phyloP scores from a whole-genome alignment of 2,113 vertebrate species.

The Tautogolabrus adspersus region DNA sequence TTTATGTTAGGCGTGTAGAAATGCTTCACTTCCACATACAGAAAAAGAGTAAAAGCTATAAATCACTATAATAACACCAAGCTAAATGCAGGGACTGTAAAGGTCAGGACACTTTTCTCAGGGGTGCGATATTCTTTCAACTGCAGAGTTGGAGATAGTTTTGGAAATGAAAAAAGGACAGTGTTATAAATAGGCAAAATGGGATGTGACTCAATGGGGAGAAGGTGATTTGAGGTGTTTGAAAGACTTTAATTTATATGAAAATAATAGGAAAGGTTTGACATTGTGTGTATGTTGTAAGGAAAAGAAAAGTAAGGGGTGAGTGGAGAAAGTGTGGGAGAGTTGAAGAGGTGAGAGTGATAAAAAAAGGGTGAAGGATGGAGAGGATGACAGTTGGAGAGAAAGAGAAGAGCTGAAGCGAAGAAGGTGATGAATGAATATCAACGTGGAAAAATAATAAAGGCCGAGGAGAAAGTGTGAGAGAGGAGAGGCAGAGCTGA shows the following conservation, averaged over 20 bases:
- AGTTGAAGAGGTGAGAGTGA: neutral
- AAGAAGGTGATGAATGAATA: slow-evolving; percentile 11
- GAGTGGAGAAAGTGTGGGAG: neutral
- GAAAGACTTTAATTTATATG: neutral
- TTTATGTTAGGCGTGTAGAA: neutral
- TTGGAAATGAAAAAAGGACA: slow-evolving; percentile 28
- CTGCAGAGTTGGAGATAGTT: neutral
- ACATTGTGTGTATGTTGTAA: neutral
- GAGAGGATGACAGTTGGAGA: slow-evolving; percentile 27
- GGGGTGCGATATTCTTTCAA: neutral
- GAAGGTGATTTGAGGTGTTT: slow-evolving; percentile 7
- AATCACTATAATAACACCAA: slow-evolving; percentile 8
- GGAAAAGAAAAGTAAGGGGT: neutral
- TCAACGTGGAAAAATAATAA: slow-evolving; percentile 21
- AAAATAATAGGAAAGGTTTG: neutral
- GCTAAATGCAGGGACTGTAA: neutral
- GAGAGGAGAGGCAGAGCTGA: neutral
- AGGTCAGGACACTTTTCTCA: slow-evolving; percentile 10
- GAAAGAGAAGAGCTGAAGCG: slow-evolving; percentile 44
- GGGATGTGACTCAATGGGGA: slow-evolving; percentile 13
- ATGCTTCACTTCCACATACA: neutral
- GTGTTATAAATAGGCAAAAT: slow-evolving; percentile 20
- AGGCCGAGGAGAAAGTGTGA: neutral
- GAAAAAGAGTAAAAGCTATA: neutral
- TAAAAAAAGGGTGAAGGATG: slow-evolving; percentile 1